Percentiles rank a stretch among this genome's conserved stretches.
Conservation (phyloP, 2,113 vertebrate species). For the Thermophis baileyi region DNA sequence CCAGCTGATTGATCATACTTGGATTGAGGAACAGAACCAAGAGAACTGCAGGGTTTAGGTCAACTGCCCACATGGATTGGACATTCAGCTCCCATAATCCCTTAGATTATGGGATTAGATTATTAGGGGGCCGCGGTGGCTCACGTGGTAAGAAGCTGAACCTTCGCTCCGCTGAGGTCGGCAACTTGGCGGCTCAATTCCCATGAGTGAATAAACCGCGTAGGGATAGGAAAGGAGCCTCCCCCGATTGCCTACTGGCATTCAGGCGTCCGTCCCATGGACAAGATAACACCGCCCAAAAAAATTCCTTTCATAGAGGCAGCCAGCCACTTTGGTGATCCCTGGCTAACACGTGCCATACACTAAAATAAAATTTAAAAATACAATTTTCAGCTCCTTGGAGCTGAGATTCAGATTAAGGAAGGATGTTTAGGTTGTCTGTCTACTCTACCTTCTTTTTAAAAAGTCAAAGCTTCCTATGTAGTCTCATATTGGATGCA, state of each 20-base stretch:
- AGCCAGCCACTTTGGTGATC: no score
- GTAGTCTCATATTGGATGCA: background rate
- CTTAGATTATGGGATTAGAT: background rate
- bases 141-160: no score
- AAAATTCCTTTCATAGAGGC: no score
- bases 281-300: no score
- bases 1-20: background rate
- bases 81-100: background rate
- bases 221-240: no score
- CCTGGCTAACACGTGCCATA: no score
- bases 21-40: background rate
- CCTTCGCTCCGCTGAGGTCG: no score
- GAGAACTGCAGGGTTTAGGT: background rate
- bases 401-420: background rate
- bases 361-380: background rate
- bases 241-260: no score
- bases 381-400: background rate
- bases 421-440: background rate
- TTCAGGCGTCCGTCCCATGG: no score
- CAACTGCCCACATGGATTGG: background rate
- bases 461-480: background rate
- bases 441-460: background rate
- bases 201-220: no score
- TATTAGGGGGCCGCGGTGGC: no score
- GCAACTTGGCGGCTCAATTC: no score